Percentiles rank a stretch among this genome's conserved stretches.
phyloP scores from a whole-genome alignment of 2,888 invertebrate genomes.

The Arrhopalites spinosus region DNA sequence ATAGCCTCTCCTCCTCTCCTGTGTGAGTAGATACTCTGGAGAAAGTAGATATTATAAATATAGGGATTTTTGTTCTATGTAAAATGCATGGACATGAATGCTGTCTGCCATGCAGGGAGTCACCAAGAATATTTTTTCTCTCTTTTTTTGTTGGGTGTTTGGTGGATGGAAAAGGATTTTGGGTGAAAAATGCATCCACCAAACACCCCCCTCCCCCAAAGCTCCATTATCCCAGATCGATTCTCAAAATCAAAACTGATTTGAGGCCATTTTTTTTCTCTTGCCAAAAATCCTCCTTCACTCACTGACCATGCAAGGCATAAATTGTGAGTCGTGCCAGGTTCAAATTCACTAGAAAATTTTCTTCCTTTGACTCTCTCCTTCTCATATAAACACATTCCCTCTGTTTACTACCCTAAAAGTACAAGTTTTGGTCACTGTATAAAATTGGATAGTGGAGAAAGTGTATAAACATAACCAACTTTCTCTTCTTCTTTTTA shows the following conservation, averaged over 20 bases:
- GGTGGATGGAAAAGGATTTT: slow-evolving; percentile 2
- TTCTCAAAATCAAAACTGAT: slow-evolving; percentile 35
- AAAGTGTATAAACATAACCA: background rate
- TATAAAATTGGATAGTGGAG: background rate
- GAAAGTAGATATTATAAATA: too few relatives aligned
- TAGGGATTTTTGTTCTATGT: too few relatives aligned
- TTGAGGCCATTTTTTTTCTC: slow-evolving; percentile 26
- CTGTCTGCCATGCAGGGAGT: too few relatives aligned
- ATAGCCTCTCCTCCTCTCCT: too few relatives aligned
- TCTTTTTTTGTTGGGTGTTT: too few relatives aligned
- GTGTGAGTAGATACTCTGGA: too few relatives aligned
- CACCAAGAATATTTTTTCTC: too few relatives aligned
- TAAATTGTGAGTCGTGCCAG: slow-evolving; percentile 24
- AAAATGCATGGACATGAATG: too few relatives aligned
- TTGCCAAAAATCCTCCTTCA: slow-evolving; percentile 16
- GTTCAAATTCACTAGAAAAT: slow-evolving; percentile 21
- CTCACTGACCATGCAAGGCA: slow-evolving; percentile 34
- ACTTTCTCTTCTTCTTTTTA: slow-evolving; percentile 16
- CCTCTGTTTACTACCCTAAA: background rate
- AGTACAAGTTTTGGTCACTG: too few relatives aligned
- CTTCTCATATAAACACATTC: background rate
- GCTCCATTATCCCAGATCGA: slow-evolving; percentile 33
- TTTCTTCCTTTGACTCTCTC: slow-evolving; percentile 24
- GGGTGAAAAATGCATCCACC: slow-evolving; percentile 16
- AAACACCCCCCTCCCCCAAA: background rate